Conservation (phyloP, 2,113 vertebrate species). For the Pitta sordida region DNA sequence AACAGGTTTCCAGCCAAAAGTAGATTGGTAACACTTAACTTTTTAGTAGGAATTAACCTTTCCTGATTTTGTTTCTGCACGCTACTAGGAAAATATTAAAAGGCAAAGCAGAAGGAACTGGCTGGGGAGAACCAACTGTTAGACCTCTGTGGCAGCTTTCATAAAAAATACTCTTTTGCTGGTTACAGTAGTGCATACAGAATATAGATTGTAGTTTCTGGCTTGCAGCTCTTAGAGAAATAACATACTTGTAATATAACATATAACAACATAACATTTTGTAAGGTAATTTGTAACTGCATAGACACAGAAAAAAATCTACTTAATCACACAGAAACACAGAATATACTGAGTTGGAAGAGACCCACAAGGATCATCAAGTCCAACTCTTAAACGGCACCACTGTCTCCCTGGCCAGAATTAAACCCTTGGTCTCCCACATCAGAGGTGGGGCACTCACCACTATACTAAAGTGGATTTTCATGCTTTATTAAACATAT, state of each 20-base stretch:
- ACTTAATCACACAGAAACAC: no score
- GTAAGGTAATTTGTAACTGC: not conserved
- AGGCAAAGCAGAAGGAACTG: rapidly evolving
- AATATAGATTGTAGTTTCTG: rapidly evolving
- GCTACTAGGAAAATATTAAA: not conserved
- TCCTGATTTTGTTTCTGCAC: not conserved
- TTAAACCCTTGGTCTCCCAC: no score
- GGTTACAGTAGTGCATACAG: not conserved
- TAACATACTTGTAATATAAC: not conserved
- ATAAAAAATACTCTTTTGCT: not conserved
- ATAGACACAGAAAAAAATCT: not conserved
- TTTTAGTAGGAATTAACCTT: constrained; percentile 21
- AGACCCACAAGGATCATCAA: no score
- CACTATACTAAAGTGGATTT: no score
- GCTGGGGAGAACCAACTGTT: not conserved
- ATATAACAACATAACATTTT: not conserved
- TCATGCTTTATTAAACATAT: not conserved
- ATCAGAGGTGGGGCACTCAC: no score
- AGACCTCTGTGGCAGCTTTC: not conserved
- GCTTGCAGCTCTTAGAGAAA: not conserved
- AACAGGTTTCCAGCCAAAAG: not conserved
- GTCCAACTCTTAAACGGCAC: no score
- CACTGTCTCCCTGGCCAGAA: no score
- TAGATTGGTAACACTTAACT: constrained; percentile 2
- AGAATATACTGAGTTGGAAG: no score